These are phyloP conservation scores for Acleris sparsana DNA, from an alignment of 2,888 invertebrate species.

Conservation along the genomic window DNA sequence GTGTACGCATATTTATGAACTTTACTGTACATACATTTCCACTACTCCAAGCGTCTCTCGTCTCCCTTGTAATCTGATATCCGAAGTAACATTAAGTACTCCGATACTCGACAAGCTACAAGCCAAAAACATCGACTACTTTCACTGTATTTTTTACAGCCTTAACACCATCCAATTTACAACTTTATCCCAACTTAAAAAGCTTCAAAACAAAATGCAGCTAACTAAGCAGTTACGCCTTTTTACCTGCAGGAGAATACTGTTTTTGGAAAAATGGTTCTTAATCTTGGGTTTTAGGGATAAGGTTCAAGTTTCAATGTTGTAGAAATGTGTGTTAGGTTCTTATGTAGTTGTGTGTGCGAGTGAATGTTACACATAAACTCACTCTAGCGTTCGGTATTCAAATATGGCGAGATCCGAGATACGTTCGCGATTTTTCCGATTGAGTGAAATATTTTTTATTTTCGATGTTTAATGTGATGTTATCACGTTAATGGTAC, in stretches of 20 bases:
- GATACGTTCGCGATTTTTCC: slow-evolving; percentile 26
- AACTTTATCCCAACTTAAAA: background rate
- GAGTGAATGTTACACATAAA: slow-evolving; percentile 61
- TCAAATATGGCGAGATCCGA: slow-evolving; percentile 40
- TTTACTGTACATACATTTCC: background rate
- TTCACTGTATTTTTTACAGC: slow-evolving; percentile 7
- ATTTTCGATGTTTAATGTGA: background rate
- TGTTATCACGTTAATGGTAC: background rate
- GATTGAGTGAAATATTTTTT: slow-evolving; percentile 10
- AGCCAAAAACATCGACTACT: slow-evolving; percentile 15
- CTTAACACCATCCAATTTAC: background rate
- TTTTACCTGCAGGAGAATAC: background rate
- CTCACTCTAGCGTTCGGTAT: slow-evolving; percentile 49
- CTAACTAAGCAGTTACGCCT: background rate
- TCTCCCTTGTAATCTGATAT: slow-evolving; percentile 27
- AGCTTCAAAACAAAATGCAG: background rate
- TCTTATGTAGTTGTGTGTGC: slow-evolving; percentile 8
- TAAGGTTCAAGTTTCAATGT: slow-evolving; percentile 12
- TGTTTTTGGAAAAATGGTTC: background rate
- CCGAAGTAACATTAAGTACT: slow-evolving; percentile 19
- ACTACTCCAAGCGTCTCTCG: slow-evolving; percentile 1
- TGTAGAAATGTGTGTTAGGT: slow-evolving; percentile 4
- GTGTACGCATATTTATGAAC: no score
- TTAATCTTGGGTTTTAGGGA: background rate
- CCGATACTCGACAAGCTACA: slow-evolving; percentile 23